Percentiles rank a stretch among this genome's conserved stretches.
These are phyloP conservation scores for Neoitamus cyanurus DNA, from an alignment of 2,888 invertebrate species.

Conservation along the genomic window DNA sequence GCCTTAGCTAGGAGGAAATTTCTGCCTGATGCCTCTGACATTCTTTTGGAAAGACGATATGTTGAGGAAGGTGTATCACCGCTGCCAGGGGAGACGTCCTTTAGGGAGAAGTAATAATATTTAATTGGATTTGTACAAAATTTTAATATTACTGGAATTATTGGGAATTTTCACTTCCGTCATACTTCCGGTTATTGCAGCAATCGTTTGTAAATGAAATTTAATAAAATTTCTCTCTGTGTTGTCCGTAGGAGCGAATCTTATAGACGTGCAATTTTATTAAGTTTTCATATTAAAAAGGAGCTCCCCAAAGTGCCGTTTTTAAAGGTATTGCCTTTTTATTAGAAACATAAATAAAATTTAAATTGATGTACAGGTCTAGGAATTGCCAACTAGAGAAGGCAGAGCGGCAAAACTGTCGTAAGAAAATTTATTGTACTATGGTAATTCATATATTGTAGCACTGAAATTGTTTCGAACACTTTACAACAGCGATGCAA, in stretches of 20 bases:
- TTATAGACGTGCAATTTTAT: not conserved
- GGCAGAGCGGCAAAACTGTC: too few relatives aligned
- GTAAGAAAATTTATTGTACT: not conserved
- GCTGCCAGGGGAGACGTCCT: not conserved
- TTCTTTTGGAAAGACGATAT: conserved; percentile 1
- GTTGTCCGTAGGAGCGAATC: not conserved
- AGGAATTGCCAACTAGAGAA: too few relatives aligned
- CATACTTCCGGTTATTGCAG: not conserved
- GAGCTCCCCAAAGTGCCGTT: not conserved
- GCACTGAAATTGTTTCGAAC: too few relatives aligned
- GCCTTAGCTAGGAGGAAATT: conserved; percentile 3
- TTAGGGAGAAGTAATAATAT: not conserved
- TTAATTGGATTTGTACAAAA: conserved; percentile 19
- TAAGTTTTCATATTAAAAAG: not conserved
- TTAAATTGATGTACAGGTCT: too few relatives aligned
- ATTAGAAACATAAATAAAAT: not conserved
- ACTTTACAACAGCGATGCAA: too few relatives aligned
- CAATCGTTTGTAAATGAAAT: not conserved
- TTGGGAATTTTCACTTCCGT: not conserved
- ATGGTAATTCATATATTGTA: too few relatives aligned
- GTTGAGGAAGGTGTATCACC: not conserved
- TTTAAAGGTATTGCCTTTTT: not conserved
- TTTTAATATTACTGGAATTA: not conserved
- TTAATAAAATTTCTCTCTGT: not conserved
- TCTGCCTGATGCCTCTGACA: conserved; percentile 12